Base-by-base conservation (phyloP, 2,888 invertebrate genomes). In the Pyralis farinalis region DNA sequence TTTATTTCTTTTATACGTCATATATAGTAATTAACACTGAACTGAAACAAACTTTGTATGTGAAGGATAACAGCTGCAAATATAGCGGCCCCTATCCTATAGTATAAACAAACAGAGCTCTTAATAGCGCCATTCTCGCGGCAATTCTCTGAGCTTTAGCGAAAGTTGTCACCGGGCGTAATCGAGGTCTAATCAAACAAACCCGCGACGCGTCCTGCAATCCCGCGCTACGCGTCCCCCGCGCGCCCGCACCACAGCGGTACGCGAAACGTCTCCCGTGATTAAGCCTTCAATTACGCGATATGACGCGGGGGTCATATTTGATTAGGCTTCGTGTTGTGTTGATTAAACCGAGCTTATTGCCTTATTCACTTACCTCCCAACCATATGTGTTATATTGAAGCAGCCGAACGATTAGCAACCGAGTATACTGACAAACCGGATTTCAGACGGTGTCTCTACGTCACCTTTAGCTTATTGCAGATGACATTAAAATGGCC, bases 321-420 rank as follows among this genome's bases (percentile, higher is more conserved):
- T 87, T 86, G 86, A 86, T 86, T 85, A 88, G 79, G 76, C 74
- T 77, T 80, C 77, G 76, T 77, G 83, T 84, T 82, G 78, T 83
- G 83, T 85, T 84, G 81, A 86, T 87, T 86, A 86, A 86, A 85
- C 77, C 71, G 70, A 85, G 79, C 80, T 83, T 84, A 85, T 86
- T 86, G 82, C 81, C 75, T 78, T 82, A 84, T 79, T 81, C 78
- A 75, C 73, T 82, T 75, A 68, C 60, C 63, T 63, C 72, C 69
- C 71, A 32, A 38, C 33, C 68, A 71, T 72, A 61, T 66, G 47
- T 46, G 56, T 63, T 57, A 59, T 62, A 63, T n/a, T n/a, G n/a
- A n/a, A n/a, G 61, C 67, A 63, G 65, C 58, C 52, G 51, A 58
- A 57, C 58, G 61, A 63, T 53, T 53, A 56, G 43, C 43, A n/a